Percentiles rank a stretch among this genome's conserved stretches.
Conservation (phyloP, 2,113 vertebrate genomes). For the Melanerpes formicivorus region DNA sequence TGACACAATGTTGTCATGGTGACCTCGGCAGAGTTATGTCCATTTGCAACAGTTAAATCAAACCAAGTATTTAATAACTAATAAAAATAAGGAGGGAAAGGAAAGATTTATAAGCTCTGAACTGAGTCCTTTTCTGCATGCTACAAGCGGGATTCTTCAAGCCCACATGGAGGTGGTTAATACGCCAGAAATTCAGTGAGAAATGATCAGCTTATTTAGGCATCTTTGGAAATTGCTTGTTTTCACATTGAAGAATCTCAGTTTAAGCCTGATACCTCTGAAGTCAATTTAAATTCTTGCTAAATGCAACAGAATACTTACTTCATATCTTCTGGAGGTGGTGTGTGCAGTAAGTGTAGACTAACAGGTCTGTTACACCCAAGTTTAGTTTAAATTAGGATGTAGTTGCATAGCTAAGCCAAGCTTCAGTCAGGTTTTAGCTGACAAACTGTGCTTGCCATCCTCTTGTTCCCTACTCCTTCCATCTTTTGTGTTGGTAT, state of each 20-base stretch:
- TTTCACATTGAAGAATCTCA: conserved; percentile 30
- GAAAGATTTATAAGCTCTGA: not conserved
- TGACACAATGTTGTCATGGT: not conserved
- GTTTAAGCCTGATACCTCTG: conserved; percentile 42
- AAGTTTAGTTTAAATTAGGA: conserved; percentile 55
- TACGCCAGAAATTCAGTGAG: conserved; percentile 57
- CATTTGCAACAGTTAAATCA: not conserved
- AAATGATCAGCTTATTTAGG: conserved; percentile 32
- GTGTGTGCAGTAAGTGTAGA: conserved; percentile 34
- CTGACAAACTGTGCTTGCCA: not conserved
- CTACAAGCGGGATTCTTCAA: conserved; percentile 15
- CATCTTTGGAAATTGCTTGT: conserved; percentile 41
- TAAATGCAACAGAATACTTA: conserved; percentile 37
- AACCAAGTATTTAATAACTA: not conserved
- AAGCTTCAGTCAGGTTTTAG: conserved; percentile 51
- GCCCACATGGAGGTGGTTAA: conserved; percentile 11
- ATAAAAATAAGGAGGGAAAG: not conserved
- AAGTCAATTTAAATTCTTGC: conserved; percentile 45
- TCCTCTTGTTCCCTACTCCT: not conserved
- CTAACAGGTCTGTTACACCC: conserved; percentile 59
- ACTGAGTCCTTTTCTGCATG: not conserved
- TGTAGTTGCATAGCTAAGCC: conserved; percentile 19
- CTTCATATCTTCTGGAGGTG: conserved; percentile 49
- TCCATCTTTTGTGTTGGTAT: not conserved
- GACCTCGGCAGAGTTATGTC: not conserved